Evolutionary conservation across 2,797 vertebrate species (phyloP), one percentile per base, ranked within the genome.

Genomic region (Coregonus ussuriensis): DNA sequence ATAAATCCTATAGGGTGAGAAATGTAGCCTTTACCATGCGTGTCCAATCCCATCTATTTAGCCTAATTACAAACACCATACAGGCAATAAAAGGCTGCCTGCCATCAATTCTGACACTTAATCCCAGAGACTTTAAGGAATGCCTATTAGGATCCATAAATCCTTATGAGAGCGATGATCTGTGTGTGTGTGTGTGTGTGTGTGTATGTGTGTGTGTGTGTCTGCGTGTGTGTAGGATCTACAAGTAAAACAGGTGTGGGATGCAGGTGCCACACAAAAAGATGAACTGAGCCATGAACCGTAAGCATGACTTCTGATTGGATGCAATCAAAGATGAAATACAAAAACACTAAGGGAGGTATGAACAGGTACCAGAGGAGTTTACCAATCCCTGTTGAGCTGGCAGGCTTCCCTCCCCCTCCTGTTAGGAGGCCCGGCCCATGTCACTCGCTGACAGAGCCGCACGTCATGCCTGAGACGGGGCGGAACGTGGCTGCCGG

Each of bases 401-500:
- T 73, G 70, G 81, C 74, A 74, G 68, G 69, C 82, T 76, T 88
- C 84, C 31, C 69, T 9, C 4, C 52, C 47, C 65, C 15, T 11
- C 21, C 21, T 13, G 21, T 25, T 68, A 16, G 29, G 77, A 25
- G 41, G 59, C 6, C 74, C 75, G 79, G 79, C 78, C 86, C 76
- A 75, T 77, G 77, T 84, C 4, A 11, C 71, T 81, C 59, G 76
- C 80, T 82, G 87, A 90, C 88, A 85, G 84, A 74, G 73, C 81
- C 16, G 83, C 81, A 82, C 56, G 75, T 91, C 86, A 89, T 33
- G 74, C 79, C 83, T 82, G 80, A 90, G 83, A 86, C 79, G 75
- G 75, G 83, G 85, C 84, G 71, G 84, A 92, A 89, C 85, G 65
- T 31, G 69, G 85, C 86, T 92, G 91, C 88, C 88, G 89, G 90